Conservation (phyloP, 2,797 vertebrate species). For the Geotrypetes seraphini region DNA sequence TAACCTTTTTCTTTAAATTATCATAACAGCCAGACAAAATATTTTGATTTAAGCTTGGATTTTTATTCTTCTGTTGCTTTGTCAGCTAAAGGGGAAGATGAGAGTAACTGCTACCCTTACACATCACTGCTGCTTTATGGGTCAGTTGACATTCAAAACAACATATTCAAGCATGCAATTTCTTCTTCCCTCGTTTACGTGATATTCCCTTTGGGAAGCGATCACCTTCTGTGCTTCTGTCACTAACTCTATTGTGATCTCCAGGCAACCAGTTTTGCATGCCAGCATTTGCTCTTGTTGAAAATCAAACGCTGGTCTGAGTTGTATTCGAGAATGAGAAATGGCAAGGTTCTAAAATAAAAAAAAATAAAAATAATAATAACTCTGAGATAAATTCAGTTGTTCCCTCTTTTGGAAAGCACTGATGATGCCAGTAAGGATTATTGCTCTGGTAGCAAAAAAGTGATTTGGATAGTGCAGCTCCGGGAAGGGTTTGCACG, state of each 20-base stretch:
- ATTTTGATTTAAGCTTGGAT: conserved; percentile 2
- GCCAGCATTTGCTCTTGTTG: not conserved
- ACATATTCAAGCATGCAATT: conserved; percentile 10
- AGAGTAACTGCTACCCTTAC: conserved; percentile 7
- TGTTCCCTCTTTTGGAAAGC: too few relatives aligned
- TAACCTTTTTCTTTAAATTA: not conserved
- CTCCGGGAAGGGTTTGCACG: too few relatives aligned
- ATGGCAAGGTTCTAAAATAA: too few relatives aligned
- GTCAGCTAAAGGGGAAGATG: conserved; percentile 1
- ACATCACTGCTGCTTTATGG: conserved; percentile 6
- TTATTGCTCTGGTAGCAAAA: too few relatives aligned
- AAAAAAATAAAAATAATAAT: too few relatives aligned
- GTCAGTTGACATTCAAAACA: conserved; percentile 2
- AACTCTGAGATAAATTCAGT: too few relatives aligned
- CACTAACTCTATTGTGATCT: conserved; percentile 12
- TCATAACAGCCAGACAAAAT: conserved; percentile 10
- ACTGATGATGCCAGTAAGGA: too few relatives aligned
- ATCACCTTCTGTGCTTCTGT: conserved; percentile 5
- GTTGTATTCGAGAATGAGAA: too few relatives aligned
- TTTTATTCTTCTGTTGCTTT: conserved; percentile 3
- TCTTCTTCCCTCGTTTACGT: not conserved
- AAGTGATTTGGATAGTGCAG: too few relatives aligned
- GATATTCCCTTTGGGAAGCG: not conserved
- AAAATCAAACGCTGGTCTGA: not conserved
- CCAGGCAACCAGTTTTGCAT: conserved; percentile 9